These are phyloP conservation scores for Drosophila lacicola DNA, from an alignment of 2,888 invertebrate genomes.

Conservation along the genomic window DNA sequence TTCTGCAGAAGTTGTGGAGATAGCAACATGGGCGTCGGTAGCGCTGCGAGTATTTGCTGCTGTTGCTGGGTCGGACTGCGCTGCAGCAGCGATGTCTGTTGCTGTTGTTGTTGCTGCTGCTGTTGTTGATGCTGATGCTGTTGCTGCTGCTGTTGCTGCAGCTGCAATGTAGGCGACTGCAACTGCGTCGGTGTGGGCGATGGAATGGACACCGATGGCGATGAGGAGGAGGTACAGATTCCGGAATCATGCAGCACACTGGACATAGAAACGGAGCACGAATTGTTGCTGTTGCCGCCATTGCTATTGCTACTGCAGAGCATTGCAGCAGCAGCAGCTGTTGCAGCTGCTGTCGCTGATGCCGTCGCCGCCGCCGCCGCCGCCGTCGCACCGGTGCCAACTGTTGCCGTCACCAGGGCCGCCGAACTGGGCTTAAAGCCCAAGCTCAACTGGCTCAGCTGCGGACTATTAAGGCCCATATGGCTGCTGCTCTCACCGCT, in stretches of 20 bases:
- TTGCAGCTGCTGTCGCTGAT: conserved; percentile 25
- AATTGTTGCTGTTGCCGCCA: conserved; percentile 74
- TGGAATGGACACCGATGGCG: conserved; percentile 84
- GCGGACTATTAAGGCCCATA: conserved; percentile 82
- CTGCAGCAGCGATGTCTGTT: conserved; percentile 64
- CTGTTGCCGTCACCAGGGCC: conserved; percentile 29
- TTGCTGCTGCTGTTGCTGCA: conserved; percentile 55
- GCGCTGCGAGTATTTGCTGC: conserved; percentile 68
- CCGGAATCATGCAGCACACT: conserved; percentile 84
- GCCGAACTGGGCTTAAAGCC: conserved; percentile 61
- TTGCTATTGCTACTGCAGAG: conserved; percentile 68
- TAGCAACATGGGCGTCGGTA: conserved; percentile 74
- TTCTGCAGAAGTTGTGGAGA: conserved; percentile 69
- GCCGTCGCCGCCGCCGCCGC: conserved; percentile 25
- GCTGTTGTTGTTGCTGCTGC: conserved; percentile 53
- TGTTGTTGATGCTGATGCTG: conserved; percentile 53
- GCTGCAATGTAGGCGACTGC: conserved; percentile 81
- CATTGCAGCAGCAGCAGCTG: conserved; percentile 44
- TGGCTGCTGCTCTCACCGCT: conserved; percentile 85
- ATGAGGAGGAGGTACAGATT: conserved; percentile 84
- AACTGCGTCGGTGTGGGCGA: conserved; percentile 81
- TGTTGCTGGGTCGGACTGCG: conserved; percentile 67
- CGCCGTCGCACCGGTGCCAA: conserved; percentile 10
- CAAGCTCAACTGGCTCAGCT: conserved; percentile 68
- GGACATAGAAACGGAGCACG: conserved; percentile 80